Percentiles rank a stretch among this genome's conserved stretches.
These are phyloP conservation scores for Cheiracanthium punctorium DNA, from an alignment of 2,888 invertebrate species.

Conservation along the genomic window DNA sequence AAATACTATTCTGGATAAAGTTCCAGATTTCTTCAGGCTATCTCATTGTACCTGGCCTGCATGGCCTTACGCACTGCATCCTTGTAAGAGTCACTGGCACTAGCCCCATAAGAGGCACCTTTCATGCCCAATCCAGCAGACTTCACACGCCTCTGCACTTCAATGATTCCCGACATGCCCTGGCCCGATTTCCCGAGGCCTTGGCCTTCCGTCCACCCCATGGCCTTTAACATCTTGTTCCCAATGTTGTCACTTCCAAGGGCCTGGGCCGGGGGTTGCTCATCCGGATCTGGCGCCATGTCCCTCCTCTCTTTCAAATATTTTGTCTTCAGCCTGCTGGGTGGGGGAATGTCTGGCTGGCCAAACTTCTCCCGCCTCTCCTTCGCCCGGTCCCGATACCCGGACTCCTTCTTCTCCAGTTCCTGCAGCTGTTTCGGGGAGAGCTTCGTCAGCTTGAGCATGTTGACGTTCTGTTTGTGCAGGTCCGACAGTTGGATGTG, in stretches of 20 bases:
- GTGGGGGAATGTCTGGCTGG: conserved; percentile 85
- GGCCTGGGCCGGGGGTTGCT: conserved; percentile 82
- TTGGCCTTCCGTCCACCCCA: conserved; percentile 99
- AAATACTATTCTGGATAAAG: too few species aligned
- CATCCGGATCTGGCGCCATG: conserved; percentile 76
- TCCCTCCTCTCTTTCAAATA: conserved; percentile 80
- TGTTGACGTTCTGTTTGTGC: conserved; percentile 90
- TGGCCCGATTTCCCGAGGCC: conserved; percentile 95
- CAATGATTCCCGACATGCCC: conserved; percentile 93
- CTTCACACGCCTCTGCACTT: conserved; percentile 83
- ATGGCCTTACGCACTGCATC: conserved; percentile 93
- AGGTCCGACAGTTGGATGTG: conserved; percentile 95
- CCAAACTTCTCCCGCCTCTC: conserved; percentile 96
- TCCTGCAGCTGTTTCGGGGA: conserved; percentile 70
- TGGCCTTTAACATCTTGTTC: conserved; percentile 94
- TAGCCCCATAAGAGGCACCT: conserved; percentile 84
- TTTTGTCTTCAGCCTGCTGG: conserved; percentile 82
- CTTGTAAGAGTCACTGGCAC: conserved; percentile 90
- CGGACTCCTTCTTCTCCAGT: conserved; percentile 71
- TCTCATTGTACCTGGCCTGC: conserved; percentile 90
- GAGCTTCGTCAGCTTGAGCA: conserved; percentile 73
- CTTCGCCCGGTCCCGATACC: conserved; percentile 95
- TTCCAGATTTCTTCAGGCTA: conserved; percentile 75
- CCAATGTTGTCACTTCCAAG: conserved; percentile 94
- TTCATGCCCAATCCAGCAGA: conserved; percentile 92